phyloP scores from a whole-genome alignment of 2,797 vertebrate species.

The Crocodylus rhombifer region DNA sequence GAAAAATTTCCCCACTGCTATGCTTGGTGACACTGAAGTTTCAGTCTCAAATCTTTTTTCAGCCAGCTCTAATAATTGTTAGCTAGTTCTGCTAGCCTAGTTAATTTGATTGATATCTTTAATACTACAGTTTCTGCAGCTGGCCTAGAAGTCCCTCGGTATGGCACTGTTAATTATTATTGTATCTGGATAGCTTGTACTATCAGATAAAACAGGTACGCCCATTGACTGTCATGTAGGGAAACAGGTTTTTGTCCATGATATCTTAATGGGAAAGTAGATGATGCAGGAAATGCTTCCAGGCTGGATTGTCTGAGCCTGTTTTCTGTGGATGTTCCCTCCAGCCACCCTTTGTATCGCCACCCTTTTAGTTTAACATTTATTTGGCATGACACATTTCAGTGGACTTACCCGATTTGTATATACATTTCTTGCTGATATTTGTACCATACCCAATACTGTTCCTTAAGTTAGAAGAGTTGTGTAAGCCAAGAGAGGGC shows the following conservation, averaged over 20 bases:
- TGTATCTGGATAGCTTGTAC: not conserved
- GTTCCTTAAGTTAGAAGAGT: not conserved
- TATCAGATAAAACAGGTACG: not conserved
- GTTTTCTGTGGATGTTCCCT: not conserved
- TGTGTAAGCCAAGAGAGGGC: not conserved
- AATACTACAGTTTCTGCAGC: not conserved
- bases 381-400: not conserved
- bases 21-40: not conserved
- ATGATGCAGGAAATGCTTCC: not conserved
- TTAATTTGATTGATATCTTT: not conserved
- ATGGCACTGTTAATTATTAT: not conserved
- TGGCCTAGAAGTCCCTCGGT: not conserved
- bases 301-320: fast-evolving
- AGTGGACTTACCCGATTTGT: not conserved
- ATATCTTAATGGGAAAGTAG: not conserved
- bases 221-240: too few species aligned
- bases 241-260: not conserved
- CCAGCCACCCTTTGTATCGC: not conserved
- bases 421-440: not conserved
- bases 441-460: fast-evolving
- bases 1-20: not conserved
- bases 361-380: not conserved
- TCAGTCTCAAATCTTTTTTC: not conserved
- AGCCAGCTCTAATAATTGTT: not conserved
- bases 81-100: not conserved